These are phyloP conservation scores for Rhabdomys pumilio DNA, from an alignment of 2,797 vertebrate genomes.

Conservation along the genomic window DNA sequence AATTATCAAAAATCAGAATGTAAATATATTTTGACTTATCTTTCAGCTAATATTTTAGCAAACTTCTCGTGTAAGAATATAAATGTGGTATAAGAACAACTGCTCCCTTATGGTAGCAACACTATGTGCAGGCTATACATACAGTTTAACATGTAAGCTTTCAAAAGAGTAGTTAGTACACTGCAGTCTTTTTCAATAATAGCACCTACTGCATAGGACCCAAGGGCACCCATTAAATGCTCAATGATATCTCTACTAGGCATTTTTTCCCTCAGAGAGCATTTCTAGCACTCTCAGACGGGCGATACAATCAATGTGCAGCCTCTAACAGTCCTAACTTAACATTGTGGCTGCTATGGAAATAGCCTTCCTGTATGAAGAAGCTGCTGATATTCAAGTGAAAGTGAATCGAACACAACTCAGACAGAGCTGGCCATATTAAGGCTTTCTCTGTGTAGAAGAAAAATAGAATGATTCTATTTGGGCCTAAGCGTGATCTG, in stretches of 20 bases:
- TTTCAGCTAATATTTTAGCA: slow-evolving; percentile 59
- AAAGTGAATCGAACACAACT: slow-evolving; percentile 41
- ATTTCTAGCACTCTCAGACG: slow-evolving; percentile 81
- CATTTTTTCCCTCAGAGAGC: slow-evolving; percentile 75
- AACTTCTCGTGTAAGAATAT: slow-evolving; percentile 36
- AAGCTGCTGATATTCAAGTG: slow-evolving; percentile 68
- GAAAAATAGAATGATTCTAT: slow-evolving; percentile 75
- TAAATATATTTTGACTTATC: slow-evolving; percentile 62
- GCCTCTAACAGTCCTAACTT: slow-evolving; percentile 77
- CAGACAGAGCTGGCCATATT: slow-evolving; percentile 66
- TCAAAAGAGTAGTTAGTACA: slow-evolving; percentile 37
- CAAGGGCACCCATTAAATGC: slow-evolving; percentile 77
- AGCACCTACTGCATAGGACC: slow-evolving; percentile 74
- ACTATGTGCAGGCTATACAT: slow-evolving; percentile 9
- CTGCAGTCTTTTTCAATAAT: slow-evolving; percentile 71
- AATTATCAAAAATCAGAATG: slow-evolving; percentile 62
- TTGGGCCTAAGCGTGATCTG: slow-evolving; percentile 76
- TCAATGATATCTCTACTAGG: slow-evolving; percentile 79
- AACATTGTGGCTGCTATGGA: slow-evolving; percentile 74
- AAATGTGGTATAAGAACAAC: slow-evolving; percentile 71
- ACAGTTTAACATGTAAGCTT: slow-evolving; percentile 58
- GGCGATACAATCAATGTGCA: slow-evolving; percentile 82
- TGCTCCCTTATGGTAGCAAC: slow-evolving; percentile 50
- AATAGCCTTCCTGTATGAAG: slow-evolving; percentile 65
- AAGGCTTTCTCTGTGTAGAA: slow-evolving; percentile 62